Base-by-base conservation (phyloP, 2,797 vertebrate genomes). In the Pantherophis vulpinus region DNA sequence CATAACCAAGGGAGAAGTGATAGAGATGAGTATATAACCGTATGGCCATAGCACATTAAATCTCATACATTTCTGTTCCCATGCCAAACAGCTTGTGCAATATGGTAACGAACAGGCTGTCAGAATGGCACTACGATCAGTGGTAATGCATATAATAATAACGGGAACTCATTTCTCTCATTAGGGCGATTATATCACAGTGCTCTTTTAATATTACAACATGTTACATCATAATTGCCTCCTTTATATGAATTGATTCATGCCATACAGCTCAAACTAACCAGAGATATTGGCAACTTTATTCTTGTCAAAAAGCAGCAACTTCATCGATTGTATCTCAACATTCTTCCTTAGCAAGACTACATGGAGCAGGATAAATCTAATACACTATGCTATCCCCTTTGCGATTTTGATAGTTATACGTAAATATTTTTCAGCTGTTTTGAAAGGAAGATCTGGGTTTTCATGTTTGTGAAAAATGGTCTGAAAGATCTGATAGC, bases 21-120 rank as follows among this genome's bases (percentile, higher is more conserved):
- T 83, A 83, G 74, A 83, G 74, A 83, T 83, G 37, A 83, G 4
- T 20, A 83, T 42, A 83, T 83, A 83, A 47, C 74, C 20, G 37
- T 12, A 83, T 25, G 74, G 37, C 74, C 74, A 47, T 2, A 83
- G 74, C 74, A 83, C 56, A 37, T 90, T 0, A 6, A 27, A 37
- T 90, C 92, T 91, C 92, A 25, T 29, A 94, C 79, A 60, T 56
- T 70, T 93, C 2, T 32, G 74, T 74, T 74, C 29, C 12, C 37
- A 4, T 79, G n/a, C 0, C 86, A 83, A 83, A 47, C 74, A 83
- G 74, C 37, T 83, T 83, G 20, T 10, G 10, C 37, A 83, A 47
- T 83, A 83, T 25, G 74, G 23, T 37, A 47, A 83, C 4, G 74
- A 83, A 83, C 20, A 83, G 37, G 20, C 74, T 83, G 74, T 83